Percentiles rank a stretch among this genome's conserved stretches.
These are phyloP conservation scores for Rhabdornis inornatus DNA, from an alignment of 2,113 vertebrate species.

Conservation along the genomic window DNA sequence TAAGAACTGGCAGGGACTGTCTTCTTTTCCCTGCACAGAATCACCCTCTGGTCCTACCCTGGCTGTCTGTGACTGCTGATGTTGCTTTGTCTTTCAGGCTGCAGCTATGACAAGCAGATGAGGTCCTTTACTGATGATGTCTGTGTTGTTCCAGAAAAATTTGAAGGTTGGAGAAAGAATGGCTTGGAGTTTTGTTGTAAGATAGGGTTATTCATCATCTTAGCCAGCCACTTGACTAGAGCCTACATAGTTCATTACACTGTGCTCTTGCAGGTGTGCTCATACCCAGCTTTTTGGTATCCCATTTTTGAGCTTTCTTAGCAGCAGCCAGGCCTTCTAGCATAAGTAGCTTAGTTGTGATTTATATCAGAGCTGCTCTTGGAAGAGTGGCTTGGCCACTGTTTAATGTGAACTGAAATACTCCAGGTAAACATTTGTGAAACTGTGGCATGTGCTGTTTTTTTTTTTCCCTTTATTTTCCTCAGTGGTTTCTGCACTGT, in stretches of 20 bases:
- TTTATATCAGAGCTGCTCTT: background rate
- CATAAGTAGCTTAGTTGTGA: background rate
- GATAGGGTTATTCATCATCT: background rate
- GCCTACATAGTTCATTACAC: accelerated
- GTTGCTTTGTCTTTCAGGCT: conserved; percentile 74
- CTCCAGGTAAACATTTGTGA: background rate
- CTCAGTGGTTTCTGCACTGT: background rate
- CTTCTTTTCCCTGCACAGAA: background rate
- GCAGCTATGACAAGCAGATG: conserved; percentile 83
- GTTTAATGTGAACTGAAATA: background rate
- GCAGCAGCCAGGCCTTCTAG: background rate
- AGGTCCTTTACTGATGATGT: conserved; percentile 80
- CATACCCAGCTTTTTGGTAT: background rate
- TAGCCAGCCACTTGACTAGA: background rate
- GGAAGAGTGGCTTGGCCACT: background rate
- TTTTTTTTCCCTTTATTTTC: background rate
- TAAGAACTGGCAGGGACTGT: background rate
- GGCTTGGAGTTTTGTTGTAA: background rate
- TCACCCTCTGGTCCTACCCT: accelerated
- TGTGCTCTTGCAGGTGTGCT: background rate
- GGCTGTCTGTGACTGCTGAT: background rate
- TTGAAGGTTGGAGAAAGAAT: conserved; percentile 82
- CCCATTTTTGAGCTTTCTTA: background rate
- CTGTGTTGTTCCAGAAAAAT: conserved; percentile 94
- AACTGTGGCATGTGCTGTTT: background rate